A percentile compares a stretch with the other conserved stretches of the same genome.
These are phyloP conservation scores for Brienomyrus brachyistius DNA, from an alignment of 2,113 vertebrate species.

Conservation along the genomic window DNA sequence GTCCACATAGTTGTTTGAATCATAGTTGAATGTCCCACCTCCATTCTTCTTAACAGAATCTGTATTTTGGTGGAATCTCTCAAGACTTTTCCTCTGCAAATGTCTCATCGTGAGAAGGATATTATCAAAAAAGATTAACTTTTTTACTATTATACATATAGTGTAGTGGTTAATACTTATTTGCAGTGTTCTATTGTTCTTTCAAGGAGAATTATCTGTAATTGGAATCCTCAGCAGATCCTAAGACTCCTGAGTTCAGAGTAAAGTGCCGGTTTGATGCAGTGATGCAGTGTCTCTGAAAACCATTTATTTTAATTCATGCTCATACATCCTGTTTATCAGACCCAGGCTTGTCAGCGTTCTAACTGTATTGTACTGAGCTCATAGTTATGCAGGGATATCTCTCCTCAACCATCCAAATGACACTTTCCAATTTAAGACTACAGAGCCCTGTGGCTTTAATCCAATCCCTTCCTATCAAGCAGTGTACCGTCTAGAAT, in stretches of 20 bases:
- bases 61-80: background rate
- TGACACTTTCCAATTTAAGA: background rate
- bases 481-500: background rate
- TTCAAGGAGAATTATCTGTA: background rate
- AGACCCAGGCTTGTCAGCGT: background rate
- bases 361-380: background rate
- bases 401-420: background rate
- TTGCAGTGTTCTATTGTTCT: background rate
- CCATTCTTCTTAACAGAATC: background rate
- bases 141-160: background rate
- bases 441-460: background rate
- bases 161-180: background rate
- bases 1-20: background rate
- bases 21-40: background rate
- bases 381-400: background rate
- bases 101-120: background rate
- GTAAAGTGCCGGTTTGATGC: background rate
- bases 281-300: constrained; percentile 2
- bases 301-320: background rate
- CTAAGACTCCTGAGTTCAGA: background rate
- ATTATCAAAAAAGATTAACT: background rate
- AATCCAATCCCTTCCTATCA: background rate
- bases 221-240: background rate
- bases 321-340: background rate
- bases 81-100: background rate